These are phyloP conservation scores for Antennarius maculatus DNA, from an alignment of 2,797 vertebrate species.

Conservation along the genomic window DNA sequence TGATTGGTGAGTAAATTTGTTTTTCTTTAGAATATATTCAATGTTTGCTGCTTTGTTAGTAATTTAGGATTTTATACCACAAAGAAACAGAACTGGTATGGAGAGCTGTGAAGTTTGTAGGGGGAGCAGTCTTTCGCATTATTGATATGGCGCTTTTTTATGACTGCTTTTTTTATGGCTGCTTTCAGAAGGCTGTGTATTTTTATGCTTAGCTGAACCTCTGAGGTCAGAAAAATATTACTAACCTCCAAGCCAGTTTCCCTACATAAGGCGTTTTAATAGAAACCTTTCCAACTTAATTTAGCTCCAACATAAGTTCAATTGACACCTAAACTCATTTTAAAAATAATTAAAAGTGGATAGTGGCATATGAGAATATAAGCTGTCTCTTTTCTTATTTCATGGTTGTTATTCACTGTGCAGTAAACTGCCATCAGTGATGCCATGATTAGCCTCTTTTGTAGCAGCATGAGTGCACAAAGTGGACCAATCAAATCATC, in stretches of 20 bases:
- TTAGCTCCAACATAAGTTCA: conserved; percentile 70
- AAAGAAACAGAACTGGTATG: conserved; percentile 42
- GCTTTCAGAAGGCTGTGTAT: conserved; percentile 50
- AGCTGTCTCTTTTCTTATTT: conserved; percentile 25
- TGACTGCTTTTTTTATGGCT: conserved; percentile 30
- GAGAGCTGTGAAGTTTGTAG: conserved; percentile 52
- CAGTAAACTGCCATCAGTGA: not conserved
- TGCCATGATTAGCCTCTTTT: not conserved
- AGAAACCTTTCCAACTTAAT: conserved; percentile 79
- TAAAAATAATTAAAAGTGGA: conserved; percentile 72
- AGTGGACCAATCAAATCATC: conserved; percentile 9
- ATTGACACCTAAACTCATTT: conserved; percentile 79
- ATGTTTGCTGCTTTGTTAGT: conserved; percentile 56
- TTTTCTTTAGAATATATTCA: conserved; percentile 8
- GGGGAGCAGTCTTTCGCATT: conserved; percentile 44
- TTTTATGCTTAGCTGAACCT: conserved; percentile 54
- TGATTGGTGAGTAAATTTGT: not conserved
- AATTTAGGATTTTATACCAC: conserved; percentile 53
- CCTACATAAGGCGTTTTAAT: conserved; percentile 74
- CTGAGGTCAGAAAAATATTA: conserved; percentile 68
- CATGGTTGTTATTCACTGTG: too few relatives aligned
- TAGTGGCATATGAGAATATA: conserved; percentile 58
- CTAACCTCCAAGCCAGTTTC: conserved; percentile 72
- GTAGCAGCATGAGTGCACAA: conserved; percentile 12
- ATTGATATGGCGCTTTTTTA: conserved; percentile 43